phyloP scores from a whole-genome alignment of 2,113 vertebrate species.

The Sprattus sprattus region DNA sequence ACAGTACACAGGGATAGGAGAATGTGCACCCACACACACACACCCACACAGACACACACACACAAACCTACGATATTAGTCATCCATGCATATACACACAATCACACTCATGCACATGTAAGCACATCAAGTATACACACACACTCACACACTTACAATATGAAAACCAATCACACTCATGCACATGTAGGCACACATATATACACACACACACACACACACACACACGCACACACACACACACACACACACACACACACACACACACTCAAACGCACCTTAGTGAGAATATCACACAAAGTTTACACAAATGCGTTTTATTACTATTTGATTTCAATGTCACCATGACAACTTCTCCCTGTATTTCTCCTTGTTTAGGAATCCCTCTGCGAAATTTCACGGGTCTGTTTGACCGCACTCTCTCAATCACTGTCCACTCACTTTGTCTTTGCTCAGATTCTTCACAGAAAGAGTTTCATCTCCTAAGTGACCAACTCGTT shows the following conservation, averaged over 20 bases:
- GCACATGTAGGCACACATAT: too few relatives aligned
- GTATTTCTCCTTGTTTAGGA: constrained; percentile 17
- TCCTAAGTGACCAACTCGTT: neutral
- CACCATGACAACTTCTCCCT: constrained; percentile 33
- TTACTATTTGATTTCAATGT: constrained; percentile 36
- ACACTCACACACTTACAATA: constrained; percentile 5
- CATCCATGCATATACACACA: too few relatives aligned
- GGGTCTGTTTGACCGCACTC: constrained; percentile 18
- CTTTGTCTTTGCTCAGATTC: neutral
- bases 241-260: constrained; percentile 22
- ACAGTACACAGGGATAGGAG: neutral
- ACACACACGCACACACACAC: constrained; percentile 4
- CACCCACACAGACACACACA: neutral
- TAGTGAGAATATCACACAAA: neutral
- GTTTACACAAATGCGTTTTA: constrained; percentile 37
- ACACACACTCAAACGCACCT: constrained; percentile 6
- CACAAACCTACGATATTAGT: neutral
- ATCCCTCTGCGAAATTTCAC: neutral
- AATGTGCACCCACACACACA: neutral
- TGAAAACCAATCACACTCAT: too few relatives aligned
- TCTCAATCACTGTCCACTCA: neutral
- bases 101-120: neutral
- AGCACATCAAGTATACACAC: neutral
- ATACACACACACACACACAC: neutral
- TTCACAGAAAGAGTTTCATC: neutral